These are phyloP conservation scores for Malurus alboscapulatus DNA, from an alignment of 2,113 vertebrate genomes.

Conservation along the genomic window DNA sequence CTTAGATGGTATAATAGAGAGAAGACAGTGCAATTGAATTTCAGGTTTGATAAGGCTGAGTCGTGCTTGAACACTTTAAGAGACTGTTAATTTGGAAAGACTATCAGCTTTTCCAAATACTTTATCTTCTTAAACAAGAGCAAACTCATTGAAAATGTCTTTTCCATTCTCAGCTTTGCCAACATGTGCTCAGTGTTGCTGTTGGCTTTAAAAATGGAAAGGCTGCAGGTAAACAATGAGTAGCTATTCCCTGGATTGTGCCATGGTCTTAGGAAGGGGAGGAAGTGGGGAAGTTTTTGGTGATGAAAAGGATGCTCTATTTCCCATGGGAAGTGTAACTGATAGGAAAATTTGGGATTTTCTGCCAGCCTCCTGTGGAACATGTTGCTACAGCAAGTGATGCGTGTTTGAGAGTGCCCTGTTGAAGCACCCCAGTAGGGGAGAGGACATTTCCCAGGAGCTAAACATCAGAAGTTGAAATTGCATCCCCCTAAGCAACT, in stretches of 20 bases:
- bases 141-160: not conserved
- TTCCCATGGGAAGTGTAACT: not conserved
- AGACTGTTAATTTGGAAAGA: not conserved
- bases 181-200: rapidly evolving
- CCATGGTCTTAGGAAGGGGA: not conserved
- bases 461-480: not conserved
- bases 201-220: not conserved
- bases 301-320: not conserved
- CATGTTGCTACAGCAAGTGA: not conserved
- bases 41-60: not conserved
- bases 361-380: conserved; percentile 34
- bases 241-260: not conserved
- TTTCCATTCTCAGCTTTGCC: not conserved
- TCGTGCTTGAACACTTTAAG: not conserved
- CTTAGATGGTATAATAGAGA: not conserved
- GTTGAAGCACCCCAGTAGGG: not conserved
- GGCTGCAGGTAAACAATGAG: not conserved
- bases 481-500: not conserved
- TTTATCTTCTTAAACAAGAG: not conserved
- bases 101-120: not conserved
- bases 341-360: not conserved
- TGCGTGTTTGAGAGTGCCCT: rapidly evolving
- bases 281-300: not conserved
- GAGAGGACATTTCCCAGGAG: not conserved
- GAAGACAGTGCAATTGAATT: not conserved